Conservation (phyloP, 2,888 invertebrate species). For the Trichogramma evanescens region DNA sequence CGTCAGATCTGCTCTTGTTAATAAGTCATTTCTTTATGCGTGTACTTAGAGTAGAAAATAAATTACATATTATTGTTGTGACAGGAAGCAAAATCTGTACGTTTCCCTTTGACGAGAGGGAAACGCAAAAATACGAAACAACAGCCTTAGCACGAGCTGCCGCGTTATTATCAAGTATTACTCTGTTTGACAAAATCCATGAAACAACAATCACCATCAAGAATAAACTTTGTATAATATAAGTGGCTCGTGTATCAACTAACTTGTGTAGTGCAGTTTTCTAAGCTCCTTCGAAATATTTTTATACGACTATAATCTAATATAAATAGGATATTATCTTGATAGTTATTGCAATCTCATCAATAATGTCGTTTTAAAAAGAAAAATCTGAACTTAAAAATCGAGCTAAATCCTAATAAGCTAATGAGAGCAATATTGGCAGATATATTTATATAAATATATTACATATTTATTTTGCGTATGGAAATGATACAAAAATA, state of each 20-base stretch:
- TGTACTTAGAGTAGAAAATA: too few species aligned
- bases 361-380: conserved; percentile 9
- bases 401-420: background rate
- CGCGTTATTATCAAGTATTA: too few species aligned
- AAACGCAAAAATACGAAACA: conserved; percentile 17
- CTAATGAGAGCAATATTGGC: conserved; percentile 3
- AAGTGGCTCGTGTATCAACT: too few species aligned
- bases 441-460: background rate
- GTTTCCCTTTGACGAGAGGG: conserved; percentile 9
- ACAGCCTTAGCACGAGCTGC: background rate
- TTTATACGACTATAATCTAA: background rate
- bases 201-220: too few species aligned
- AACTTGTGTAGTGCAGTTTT: background rate
- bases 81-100: conserved; percentile 17
- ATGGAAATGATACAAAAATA: conserved; percentile 22
- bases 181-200: too few species aligned
- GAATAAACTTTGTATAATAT: too few species aligned
- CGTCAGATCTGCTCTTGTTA: conserved; percentile 15
- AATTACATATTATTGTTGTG: background rate
- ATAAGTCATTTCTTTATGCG: background rate
- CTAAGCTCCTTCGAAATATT: background rate
- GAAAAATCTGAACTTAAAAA: conserved; percentile 4
- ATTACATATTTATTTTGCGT: conserved; percentile 8
- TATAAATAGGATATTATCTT: background rate
- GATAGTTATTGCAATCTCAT: conserved; percentile 2